Conservation (phyloP, 2,113 vertebrate species). For the Solea senegalensis region DNA sequence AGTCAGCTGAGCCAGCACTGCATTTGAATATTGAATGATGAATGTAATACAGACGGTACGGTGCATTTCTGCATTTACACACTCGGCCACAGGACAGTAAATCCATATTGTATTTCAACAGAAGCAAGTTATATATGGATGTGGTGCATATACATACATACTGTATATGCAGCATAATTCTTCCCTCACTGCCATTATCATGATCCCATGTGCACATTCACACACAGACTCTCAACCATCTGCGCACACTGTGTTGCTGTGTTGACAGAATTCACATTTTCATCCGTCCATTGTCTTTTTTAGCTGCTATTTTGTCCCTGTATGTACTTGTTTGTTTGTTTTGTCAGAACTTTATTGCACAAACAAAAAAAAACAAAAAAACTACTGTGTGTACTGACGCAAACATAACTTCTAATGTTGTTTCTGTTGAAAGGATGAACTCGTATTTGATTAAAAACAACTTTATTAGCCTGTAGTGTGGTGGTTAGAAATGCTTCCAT, state of each 20-base stretch:
- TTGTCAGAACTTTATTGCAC: no score
- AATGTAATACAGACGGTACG: not conserved
- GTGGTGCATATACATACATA: not conserved
- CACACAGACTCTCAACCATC: no score
- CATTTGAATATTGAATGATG: constrained; percentile 19
- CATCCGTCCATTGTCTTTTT: not conserved
- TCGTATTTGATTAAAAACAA: no score
- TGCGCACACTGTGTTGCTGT: no score
- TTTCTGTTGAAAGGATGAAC: no score
- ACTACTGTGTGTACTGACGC: no score
- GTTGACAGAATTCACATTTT: not conserved
- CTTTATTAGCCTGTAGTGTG: no score
- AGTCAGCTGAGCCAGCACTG: constrained; percentile 18
- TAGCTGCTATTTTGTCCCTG: not conserved
- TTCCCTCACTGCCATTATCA: no score
- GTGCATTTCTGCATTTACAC: not conserved
- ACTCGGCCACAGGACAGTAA: not conserved
- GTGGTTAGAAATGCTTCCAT: no score
- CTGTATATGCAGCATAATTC: not conserved
- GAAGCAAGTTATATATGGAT: not conserved
- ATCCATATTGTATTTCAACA: not conserved
- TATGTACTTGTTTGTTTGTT: not conserved
- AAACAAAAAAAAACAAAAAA: no score
- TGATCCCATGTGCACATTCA: no score
- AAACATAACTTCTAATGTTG: no score